Conservation (phyloP, 2,797 vertebrate genomes). For the Crypturellus tataupa region DNA sequence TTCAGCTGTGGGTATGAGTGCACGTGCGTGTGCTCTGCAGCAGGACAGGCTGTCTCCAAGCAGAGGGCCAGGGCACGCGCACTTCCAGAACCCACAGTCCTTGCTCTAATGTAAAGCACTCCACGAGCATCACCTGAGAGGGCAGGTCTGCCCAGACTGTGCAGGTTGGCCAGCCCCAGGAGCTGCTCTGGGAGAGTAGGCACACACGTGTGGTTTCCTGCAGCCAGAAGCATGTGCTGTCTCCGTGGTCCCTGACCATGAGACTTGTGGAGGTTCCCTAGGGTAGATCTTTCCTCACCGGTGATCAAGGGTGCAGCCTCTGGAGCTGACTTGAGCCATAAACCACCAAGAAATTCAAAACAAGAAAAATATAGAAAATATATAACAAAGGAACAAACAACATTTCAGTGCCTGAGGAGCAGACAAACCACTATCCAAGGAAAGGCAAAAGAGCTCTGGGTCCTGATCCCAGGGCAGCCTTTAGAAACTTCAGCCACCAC, state of each 20-base stretch:
- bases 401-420: background rate
- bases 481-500: rapidly evolving
- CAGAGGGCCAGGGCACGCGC: background rate
- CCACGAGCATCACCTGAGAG: background rate
- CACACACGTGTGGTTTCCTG: no score
- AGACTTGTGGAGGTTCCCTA: no score
- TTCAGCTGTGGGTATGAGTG: rapidly evolving
- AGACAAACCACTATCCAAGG: background rate
- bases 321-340: background rate
- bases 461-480: background rate
- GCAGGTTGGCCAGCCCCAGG: no score
- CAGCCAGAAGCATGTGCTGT: no score
- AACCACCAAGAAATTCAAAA: background rate
- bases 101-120: background rate
- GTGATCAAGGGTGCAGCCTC: rapidly evolving
- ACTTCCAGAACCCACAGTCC: no score
- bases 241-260: no score
- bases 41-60: background rate
- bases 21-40: background rate
- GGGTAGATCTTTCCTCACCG: background rate
- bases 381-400: background rate
- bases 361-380: background rate
- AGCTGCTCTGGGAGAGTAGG: no score
- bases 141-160: no score
- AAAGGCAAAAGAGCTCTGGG: background rate